A percentile compares a stretch with the other conserved stretches of the same genome.
Conservation (phyloP, 2,113 vertebrate species). For the Phylloscopus trochiloides region DNA sequence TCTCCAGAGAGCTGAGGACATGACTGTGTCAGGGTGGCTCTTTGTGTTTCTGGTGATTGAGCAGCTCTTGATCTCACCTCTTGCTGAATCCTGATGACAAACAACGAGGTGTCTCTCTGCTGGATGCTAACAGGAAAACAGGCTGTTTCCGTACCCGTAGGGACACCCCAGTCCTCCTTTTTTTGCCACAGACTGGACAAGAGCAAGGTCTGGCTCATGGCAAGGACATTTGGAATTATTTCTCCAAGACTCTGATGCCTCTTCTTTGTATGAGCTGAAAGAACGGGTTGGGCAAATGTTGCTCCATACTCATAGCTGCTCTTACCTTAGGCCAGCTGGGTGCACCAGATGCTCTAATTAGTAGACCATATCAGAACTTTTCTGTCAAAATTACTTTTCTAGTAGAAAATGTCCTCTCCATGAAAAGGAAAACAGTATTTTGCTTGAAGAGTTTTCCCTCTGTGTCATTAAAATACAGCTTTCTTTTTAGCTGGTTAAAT, state of each 20-base stretch:
- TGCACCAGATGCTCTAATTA: conserved; percentile 52
- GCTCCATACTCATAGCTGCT: background rate
- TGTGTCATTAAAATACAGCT: background rate
- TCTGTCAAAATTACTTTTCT: conserved; percentile 2
- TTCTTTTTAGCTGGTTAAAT: too few species aligned
- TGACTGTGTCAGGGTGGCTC: background rate
- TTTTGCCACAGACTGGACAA: background rate
- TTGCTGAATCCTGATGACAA: background rate
- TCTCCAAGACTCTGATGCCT: background rate
- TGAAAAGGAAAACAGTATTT: background rate
- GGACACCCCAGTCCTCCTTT: background rate
- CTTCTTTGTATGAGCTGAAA: background rate
- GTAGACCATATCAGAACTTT: conserved; percentile 9
- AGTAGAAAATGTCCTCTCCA: conserved; percentile 1
- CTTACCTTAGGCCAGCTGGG: conserved; percentile 47
- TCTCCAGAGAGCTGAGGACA: background rate
- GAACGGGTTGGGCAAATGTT: background rate
- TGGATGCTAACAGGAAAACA: background rate
- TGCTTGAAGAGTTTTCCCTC: background rate
- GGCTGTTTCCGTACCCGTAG: background rate
- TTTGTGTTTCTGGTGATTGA: background rate
- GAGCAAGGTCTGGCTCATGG: background rate
- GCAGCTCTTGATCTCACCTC: background rate
- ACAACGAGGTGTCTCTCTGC: rapidly evolving
- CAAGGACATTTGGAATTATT: background rate